Conservation (phyloP, 1,140 invertebrate genomes). For the Cydia pomonella region DNA sequence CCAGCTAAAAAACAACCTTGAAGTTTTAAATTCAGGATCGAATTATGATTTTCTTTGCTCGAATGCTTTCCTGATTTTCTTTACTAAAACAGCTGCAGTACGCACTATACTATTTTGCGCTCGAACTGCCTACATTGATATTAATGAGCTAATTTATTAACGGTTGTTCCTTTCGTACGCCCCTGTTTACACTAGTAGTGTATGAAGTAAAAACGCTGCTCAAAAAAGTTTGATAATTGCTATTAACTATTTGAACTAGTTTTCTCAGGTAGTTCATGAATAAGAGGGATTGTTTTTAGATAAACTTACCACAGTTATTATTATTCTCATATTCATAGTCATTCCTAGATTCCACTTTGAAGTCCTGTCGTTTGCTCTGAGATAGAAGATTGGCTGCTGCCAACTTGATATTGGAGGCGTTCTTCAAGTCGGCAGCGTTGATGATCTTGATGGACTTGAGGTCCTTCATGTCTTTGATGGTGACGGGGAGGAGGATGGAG, state of each 20-base stretch:
- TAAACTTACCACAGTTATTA: constrained; percentile 65
- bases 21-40: too few relatives aligned
- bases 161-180: background rate
- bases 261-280: too few relatives aligned
- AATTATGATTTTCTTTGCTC: too few relatives aligned
- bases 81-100: background rate
- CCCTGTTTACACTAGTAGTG: background rate
- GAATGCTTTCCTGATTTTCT: too few relatives aligned
- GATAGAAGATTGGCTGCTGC: constrained; percentile 76
- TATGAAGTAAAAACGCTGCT: background rate
- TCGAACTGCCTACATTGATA: background rate
- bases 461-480: constrained; percentile 85
- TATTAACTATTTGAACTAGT: too few relatives aligned
- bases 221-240: constrained; percentile 29
- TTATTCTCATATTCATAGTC: constrained; percentile 68
- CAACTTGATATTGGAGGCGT: constrained; percentile 79
- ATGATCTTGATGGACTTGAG: constrained; percentile 87
- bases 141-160: background rate
- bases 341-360: constrained; percentile 60
- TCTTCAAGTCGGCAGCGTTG: constrained; percentile 82
- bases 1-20: too few relatives aligned
- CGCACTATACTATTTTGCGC: background rate
- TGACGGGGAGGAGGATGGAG: constrained; percentile 85
- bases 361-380: constrained; percentile 72
- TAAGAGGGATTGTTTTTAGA: background rate